Evolutionary conservation across 2,888 invertebrate genomes (phyloP), one percentile per base, ranked within the genome.

Genomic region (Hartigia nigra): DNA sequence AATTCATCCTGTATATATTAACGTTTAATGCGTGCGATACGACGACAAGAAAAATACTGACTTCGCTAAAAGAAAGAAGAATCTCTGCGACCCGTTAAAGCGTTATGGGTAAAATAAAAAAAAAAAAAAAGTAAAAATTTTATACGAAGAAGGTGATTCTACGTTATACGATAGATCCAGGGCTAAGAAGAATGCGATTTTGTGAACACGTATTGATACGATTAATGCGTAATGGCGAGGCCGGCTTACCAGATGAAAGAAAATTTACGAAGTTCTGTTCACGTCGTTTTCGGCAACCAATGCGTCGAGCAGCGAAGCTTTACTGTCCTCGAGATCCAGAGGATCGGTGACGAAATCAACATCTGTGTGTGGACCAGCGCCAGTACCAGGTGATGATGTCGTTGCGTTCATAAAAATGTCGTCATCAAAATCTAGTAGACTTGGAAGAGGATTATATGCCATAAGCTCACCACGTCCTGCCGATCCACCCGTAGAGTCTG

Each of bases 391-490:
- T 12, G 87, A 86, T 12, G 88, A 84, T n/a, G 85, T 79, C 36
- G 85, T 77, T 12, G 84, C 79, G 39, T 81, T 86, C 75, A 90
- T 80, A 74, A 91, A 88, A 31, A 91, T 89, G 70, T 90, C 91
- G 31, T 87, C 86, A 39, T 91, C 89, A 70, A 91, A 88, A 81
- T 91, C 91, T 31, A 91, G 77, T 34, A 90, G 82, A 80, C 78
- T 86, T n/a, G 87, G 81, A 12, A 87, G 79, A 9, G 90, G 84
- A 78, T 87, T 90, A 81, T 91, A 91, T 4, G 91, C 84, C 88
- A 91, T 91, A 14, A 91, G 83, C 84, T 91, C 91, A 12, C 90
- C 90, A 32, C 80, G 78, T 78, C 90, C 88, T 37, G 80, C 84
- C 69, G 80, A 82, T 70, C 82, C 84, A 75, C 82, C 81, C 14